A percentile compares a stretch with the other conserved stretches of the same genome.
Evolutionary conservation across 2,888 invertebrate species (phyloP).

Genomic region (Anorthoa munda): DNA sequence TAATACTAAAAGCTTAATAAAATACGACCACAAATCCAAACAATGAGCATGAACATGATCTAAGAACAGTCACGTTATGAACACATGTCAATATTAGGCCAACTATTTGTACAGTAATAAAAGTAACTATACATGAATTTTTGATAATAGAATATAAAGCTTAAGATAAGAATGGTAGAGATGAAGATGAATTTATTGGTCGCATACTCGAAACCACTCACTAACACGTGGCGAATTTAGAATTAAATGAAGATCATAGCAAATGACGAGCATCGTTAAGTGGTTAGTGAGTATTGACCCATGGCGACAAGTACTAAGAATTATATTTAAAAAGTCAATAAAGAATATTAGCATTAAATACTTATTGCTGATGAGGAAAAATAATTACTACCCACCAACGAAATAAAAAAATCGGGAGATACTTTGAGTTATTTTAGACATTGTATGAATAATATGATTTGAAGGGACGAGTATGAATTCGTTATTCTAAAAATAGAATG

Average conservation of each 20-base stretch:
- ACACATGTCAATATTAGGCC: conserved; percentile 71
- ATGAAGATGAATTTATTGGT: conserved; percentile 12
- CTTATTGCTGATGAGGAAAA: background rate
- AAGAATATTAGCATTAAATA: background rate
- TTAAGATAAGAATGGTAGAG: conserved; percentile 25
- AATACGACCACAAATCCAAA: conserved; percentile 70
- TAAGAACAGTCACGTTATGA: conserved; percentile 60
- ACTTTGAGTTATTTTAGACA: background rate
- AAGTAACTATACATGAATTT: conserved; percentile 42
- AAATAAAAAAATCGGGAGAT: background rate
- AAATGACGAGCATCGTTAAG: conserved; percentile 28
- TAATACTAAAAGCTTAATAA: conserved; percentile 69
- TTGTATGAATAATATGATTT: conserved; percentile 6
- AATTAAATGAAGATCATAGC: conserved; percentile 37
- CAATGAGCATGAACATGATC: conserved; percentile 66
- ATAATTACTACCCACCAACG: background rate
- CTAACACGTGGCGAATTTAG: conserved; percentile 58
- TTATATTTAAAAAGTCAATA: background rate
- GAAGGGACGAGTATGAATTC: background rate
- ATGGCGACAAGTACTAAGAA: background rate
- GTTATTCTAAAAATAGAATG: background rate
- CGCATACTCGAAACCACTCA: conserved; percentile 24
- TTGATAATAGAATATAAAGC: conserved; percentile 27
- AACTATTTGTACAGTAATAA: conserved; percentile 64
- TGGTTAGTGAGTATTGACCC: conserved; percentile 15